Evolutionary conservation across 2,888 invertebrate species (phyloP), one percentile per base, ranked within the genome.

Genomic region (Ornithoptera alexandrae): DNA sequence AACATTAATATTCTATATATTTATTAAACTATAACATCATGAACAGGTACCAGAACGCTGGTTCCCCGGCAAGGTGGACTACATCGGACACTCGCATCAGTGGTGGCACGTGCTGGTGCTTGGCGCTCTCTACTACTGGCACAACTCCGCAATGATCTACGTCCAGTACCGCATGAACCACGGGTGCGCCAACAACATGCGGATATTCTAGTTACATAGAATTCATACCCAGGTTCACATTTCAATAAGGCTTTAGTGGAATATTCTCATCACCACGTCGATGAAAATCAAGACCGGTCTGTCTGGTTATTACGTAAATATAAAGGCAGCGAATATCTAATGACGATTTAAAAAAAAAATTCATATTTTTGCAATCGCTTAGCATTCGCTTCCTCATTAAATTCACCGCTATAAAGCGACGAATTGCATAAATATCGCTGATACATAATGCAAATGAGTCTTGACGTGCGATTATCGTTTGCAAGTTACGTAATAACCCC

Each of bases 51-150:
- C 99, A 20, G 99, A 99, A 86, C 94, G 98, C 77, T 96, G 97
- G 92, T 94, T 94, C 80, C 95, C 96, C 75, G 98, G 98, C 78
- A 94, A 94, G 82, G 97, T 98, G 79, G 98, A 98, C 90, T 98
- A 96, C 84, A 93, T 98, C 61, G 98, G 98, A 0, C 97, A 98
- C 77, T 98, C 98, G 53, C 99, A 99, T 89, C 98, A 99, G 82
- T 97, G 98, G 96, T 99, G 99, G 99, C 99, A 99, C 86, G 92
- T 98, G 39, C 94, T 99, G 69, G 97, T 99, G 0, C 95, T 98
- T 8, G 93, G 95, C 0, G 98, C 98, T 0, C 95, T 99, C 63
- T 96, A 97, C 84, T 98, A 97, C 88, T 99, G 98, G 98, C 98
- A 98, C 86, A 97, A 97, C 84, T 89, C 97, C 5, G 97, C 96